Base-by-base conservation (phyloP, 2,888 invertebrate genomes). In the Ommatoiulus sabulosus region DNA sequence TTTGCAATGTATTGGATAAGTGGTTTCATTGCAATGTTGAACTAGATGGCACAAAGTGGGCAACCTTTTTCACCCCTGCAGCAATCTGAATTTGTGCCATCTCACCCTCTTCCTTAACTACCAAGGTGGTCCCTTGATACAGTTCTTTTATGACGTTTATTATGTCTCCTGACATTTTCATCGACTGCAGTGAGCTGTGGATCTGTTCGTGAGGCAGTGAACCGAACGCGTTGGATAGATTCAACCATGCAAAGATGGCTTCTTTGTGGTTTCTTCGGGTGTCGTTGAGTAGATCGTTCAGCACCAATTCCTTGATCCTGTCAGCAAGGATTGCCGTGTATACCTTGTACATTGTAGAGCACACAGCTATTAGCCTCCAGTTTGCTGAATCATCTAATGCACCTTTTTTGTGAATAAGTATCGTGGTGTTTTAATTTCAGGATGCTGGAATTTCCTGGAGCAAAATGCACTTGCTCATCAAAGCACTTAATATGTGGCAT, bases 331-430 rank as follows among this genome's bases (percentile, higher is more conserved):
- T 87, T 1, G 57, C 87, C 0, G 90, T 85, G 87, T 89, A 90
- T 12, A 90, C 12, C 87, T 91, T 91, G 48, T 88, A 90, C 24
- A 91, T 87, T 17, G 90, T 90, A 20, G 86, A 44, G 10, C 84
- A 52, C 0, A 91, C 88, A 0, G 90, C 89, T 20, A 91, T 91
- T 0, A 91, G 91, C 0, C 91, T 84, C 91, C 91, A 91, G 90
- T 91, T 91, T 17, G 87, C 35, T 8, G 91, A 90, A 84, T 91
- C 91, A 2, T 90, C 89, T 0, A 91, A 89, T 44, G 90, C 90
- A n/a, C 91, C 91, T 35, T 91, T 90, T 88, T 91, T 91, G 89
- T 90, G 89, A 43, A 91, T 87, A 2, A 91, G 90, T 8, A 91
- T 89, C 0, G 91, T 91, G 8, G 44, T 17, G 3, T 90, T 88